These are phyloP conservation scores for Patagioenas fasciata DNA, from an alignment of 2,113 vertebrate species.

Conservation along the genomic window DNA sequence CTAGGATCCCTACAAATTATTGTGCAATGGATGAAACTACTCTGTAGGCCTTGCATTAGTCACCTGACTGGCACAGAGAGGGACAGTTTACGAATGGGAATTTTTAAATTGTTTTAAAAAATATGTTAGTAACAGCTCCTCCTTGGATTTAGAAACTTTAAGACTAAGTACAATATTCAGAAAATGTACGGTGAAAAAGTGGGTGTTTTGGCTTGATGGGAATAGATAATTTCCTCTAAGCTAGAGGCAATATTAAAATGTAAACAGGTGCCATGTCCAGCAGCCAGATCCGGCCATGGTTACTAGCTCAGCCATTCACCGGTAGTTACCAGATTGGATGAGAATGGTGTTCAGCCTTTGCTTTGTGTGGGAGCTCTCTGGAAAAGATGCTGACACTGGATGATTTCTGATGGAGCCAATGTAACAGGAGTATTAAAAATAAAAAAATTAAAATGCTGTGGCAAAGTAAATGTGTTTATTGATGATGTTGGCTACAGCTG, in stretches of 20 bases:
- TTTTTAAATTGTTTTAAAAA: background rate
- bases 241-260: background rate
- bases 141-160: background rate
- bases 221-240: background rate
- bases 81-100: background rate
- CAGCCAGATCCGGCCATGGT: background rate
- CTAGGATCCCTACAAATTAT: slow-evolving; percentile 33
- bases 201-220: background rate
- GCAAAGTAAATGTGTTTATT: background rate
- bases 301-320: background rate
- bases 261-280: background rate
- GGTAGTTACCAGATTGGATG: fast-evolving
- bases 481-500: background rate
- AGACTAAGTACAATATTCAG: background rate
- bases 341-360: background rate
- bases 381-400: background rate
- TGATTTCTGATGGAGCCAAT: background rate
- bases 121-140: background rate
- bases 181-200: background rate
- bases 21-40: background rate
- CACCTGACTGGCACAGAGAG: slow-evolving; percentile 5
- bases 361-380: background rate
- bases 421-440: background rate
- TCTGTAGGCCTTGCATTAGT: background rate
- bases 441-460: background rate